Evolutionary conservation across 2,797 vertebrate species (phyloP), one percentile per base, ranked within the genome.

Genomic region (Gallinago nigripennis): DNA sequence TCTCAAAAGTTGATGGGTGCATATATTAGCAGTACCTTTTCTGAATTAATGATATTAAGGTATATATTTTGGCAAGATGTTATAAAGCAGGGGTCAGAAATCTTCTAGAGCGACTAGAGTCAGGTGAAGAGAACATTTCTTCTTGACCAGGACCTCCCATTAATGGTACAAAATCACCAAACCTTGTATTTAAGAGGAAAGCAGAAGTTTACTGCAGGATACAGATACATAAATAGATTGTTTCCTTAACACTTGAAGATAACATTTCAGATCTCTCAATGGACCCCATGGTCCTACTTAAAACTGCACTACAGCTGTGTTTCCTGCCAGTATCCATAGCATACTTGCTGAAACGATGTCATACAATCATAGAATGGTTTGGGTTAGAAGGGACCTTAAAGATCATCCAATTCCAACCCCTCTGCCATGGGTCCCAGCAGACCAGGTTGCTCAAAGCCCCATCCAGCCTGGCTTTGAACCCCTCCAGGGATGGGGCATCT

Each of bases 271-370:
- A 20, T 81, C 46, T 63, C 21, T 16, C 12, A n/a, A 5, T 19
- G 28, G 71, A 71, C 31, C 28, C 27, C 0, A 0, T 16, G 19
- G 18, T 35, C 19, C 39, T 56, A 2, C 1, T 2, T 51, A 31
- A 56, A 68, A 30, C 17, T 53, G 53, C 4, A 25, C 37, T 28
- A 2, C 7, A 25, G 16, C 48, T 1, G 1, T 37, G 24, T 65
- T 39, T 39, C 61, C 3, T 6, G 4, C 23, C 16, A 28, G 16
- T 15, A 6, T 45, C 65, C 11, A 2, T 8, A 16, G 16, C 48
- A 2, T 21, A 20, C n/a, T 45, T 64, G 60, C 28, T 81, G 4
- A 33, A 70, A 28, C 7, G 23, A 8, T 33, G 56, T 16, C 56
- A 57, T 16, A 33, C 21, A n/a, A 57, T 57, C 54, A 33, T 8